phyloP scores from a whole-genome alignment of 35 echinoderm and acorn worm genomes.

The Heliocidaris erythrogramma region DNA sequence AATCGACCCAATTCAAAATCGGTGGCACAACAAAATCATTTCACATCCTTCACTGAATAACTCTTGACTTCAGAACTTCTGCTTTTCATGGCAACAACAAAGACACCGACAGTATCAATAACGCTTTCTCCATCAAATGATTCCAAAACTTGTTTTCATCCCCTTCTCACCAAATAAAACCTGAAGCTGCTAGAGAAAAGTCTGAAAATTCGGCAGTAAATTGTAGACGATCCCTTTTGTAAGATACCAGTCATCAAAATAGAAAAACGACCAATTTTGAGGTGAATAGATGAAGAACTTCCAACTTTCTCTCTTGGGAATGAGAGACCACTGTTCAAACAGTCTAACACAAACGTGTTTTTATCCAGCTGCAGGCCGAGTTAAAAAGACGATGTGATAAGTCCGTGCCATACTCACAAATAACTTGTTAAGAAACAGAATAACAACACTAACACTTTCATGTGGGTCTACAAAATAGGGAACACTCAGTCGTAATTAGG shows the following conservation, averaged over 20 bases:
- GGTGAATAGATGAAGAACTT: neutral
- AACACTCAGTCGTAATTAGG: neutral
- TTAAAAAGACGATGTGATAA: too few relatives aligned
- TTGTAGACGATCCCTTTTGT: neutral
- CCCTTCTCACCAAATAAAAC: neutral
- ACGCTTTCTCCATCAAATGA: neutral
- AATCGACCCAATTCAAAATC: neutral
- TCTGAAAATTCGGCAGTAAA: neutral
- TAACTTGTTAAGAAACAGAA: neutral
- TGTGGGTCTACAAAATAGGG: neutral
- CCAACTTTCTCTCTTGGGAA: neutral
- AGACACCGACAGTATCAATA: neutral
- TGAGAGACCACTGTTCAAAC: too few relatives aligned
- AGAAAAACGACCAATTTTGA: neutral
- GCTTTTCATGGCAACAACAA: neutral
- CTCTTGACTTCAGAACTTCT: neutral
- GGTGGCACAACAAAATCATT: neutral
- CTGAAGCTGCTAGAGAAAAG: neutral
- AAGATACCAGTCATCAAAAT: neutral
- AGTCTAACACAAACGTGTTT: too few relatives aligned
- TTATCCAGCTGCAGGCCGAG: too few relatives aligned
- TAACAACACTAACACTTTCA: neutral
- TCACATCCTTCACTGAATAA: slow-evolving; percentile 1
- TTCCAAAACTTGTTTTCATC: neutral
- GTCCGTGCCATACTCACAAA: neutral